Base-by-base conservation (phyloP, 1,140 invertebrate genomes). In the Nasonia giraulti region DNA sequence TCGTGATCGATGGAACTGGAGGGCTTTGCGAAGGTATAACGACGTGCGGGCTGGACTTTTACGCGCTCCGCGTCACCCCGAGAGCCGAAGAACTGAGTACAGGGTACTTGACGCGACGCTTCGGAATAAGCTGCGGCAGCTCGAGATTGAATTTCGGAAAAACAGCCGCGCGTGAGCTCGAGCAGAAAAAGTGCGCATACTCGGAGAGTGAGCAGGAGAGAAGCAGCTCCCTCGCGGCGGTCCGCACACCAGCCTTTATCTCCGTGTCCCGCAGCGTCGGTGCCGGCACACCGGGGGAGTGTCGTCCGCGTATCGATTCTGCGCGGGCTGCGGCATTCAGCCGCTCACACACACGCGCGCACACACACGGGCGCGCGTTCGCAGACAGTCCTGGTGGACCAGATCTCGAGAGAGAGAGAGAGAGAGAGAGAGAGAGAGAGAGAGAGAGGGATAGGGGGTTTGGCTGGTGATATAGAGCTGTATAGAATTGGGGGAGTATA, bases 291-390 rank as follows among this genome's bases (percentile, higher is more conserved):
- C 33, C 33, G 76, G 76, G 76, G 76, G 76, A 78, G 76, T 78
- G 76, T 78, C 76, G 76, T 78, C 76, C 27, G 76, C 20, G 62
- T 68, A 68, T 66, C 78, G 78, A 80, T 80, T 68, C 50, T 68
- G 33, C 50, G 78, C 12, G 50, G 33, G 50, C 50, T 27, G 50
- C 50, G 14, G 50, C 27, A 55, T 33, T 50, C 76, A 44, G n/a
- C 76, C 11, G n/a, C 44, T 3, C 11, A 78, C 44, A 78, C 27
- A 31, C 11, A 31, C 44, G n/a, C n/a, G n/a, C n/a, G n/a, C n/a
- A 50, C 76, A 62, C 44, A 27, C 27, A 27, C 27, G 27, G 27
- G 27, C 5, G n/a, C 76, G 44, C 23, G 5, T 20, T 47, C 40
- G 27, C 55, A 62, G 55, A 62, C 55, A 62, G n/a, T 37, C 50